phyloP scores from a whole-genome alignment of 2,888 invertebrate species.

The Oxyscelio sp. region DNA sequence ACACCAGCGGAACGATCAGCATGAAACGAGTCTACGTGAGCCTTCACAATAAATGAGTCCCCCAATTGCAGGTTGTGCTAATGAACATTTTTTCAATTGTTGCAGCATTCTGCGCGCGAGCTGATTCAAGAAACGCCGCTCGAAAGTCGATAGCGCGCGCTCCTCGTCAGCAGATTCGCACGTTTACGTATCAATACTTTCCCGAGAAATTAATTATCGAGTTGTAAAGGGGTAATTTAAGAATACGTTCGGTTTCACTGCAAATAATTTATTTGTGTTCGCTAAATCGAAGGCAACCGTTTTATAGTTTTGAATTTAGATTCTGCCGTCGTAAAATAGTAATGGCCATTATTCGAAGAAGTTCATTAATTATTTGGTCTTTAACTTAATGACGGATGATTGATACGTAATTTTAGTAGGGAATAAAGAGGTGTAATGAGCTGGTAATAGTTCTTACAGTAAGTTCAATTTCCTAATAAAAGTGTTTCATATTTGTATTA shows the following conservation, averaged over 20 bases:
- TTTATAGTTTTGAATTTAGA: no score
- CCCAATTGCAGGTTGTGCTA: conserved; percentile 52
- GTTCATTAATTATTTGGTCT: no score
- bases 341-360: no score
- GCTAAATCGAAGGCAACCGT: no score
- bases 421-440: no score
- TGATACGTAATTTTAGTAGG: no score
- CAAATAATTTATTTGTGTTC: no score
- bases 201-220: conserved; percentile 45
- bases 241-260: conserved; percentile 46
- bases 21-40: conserved; percentile 63
- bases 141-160: background rate
- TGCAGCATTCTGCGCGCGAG: background rate
- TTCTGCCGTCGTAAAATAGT: no score
- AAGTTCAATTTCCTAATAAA: no score
- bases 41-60: conserved; percentile 50
- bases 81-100: conserved; percentile 54
- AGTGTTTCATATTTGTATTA: no score
- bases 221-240: conserved; percentile 28
- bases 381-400: no score
- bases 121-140: background rate
- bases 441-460: no score
- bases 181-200: conserved; percentile 25
- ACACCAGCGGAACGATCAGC: conserved; percentile 59
- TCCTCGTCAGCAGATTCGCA: conserved; percentile 14